Evolutionary conservation across 2,888 invertebrate species (phyloP), one percentile per base, ranked within the genome.

Genomic region (Xestoiulus laeticollis): DNA sequence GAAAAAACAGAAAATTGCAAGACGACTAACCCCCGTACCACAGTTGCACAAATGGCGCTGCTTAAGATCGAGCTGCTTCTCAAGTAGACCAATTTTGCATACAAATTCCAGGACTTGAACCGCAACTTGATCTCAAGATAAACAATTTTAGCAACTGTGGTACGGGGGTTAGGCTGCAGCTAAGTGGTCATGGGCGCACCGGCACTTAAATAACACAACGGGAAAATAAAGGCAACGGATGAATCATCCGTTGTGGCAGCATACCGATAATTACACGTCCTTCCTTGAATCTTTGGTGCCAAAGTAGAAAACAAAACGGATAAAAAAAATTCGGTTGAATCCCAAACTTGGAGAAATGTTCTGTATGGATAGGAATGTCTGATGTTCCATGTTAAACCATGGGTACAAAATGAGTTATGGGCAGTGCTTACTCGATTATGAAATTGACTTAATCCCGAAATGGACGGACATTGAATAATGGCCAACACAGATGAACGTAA

Each of bases 201-300:
- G 22, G n/a, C 59, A 59, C 22, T 59, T 59, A 59, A 59, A 59
- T 59, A 59, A 59, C 59, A 59, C 59, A 59, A 59, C 59, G 48
- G 22, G 22, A 59, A n/a, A n/a, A n/a, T n/a, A 22, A 59, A 5
- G 59, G 59, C 59, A 59, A 59, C 59, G 22, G 59, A 22, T 10
- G 22, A n/a, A 10, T 59, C n/a, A n/a, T 22, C 59, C 59, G 22
- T 59, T 59, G 59, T 22, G 59, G 59, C 59, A 59, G 59, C 59
- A 59, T 59, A 59, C 59, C 22, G 22, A 59, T 59, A 59, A 59
- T 59, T 59, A 59, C 59, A 59, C 59, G 59, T 59, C 22, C 22
- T 22, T 59, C 10, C 59, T 59, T n/a, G 59, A 59, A 59, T 59
- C 59, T 59, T 59, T 59, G 59, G 59, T 59, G 59, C 59, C 59